phyloP scores from a whole-genome alignment of 1,140 invertebrate genomes.

The Sinella curviseta region DNA sequence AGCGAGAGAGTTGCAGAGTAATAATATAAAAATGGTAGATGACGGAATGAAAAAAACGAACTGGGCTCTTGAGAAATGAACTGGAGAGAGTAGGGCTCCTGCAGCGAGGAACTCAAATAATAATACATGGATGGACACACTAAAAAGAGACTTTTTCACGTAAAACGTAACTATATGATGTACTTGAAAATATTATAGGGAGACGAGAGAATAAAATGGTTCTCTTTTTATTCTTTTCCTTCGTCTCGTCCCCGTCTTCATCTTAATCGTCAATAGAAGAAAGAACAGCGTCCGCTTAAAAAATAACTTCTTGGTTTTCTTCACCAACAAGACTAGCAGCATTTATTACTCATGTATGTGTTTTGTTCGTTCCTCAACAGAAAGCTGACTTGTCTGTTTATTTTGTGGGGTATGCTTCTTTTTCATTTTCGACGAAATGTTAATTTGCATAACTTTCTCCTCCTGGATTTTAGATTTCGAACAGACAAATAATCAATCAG shows the following conservation, averaged over 20 bases:
- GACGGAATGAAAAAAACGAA: conserved; percentile 36
- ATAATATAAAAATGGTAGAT: conserved; percentile 40
- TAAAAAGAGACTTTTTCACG: neutral
- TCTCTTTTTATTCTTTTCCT: neutral
- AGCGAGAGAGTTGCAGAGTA: conserved; percentile 31
- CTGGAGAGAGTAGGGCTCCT: conserved; percentile 22
- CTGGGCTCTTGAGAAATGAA: conserved; percentile 42
- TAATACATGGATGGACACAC: conserved; percentile 11
- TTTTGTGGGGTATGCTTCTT: too few species aligned
- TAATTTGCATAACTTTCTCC: too few species aligned
- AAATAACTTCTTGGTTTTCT: too few species aligned
- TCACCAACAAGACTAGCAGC: too few species aligned
- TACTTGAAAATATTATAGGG: neutral
- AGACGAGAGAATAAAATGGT: neutral
- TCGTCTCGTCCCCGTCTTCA: neutral
- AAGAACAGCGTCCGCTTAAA: too few species aligned
- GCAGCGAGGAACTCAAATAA: conserved; percentile 11
- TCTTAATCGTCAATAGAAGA: neutral
- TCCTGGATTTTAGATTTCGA: too few species aligned
- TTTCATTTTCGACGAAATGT: too few species aligned
- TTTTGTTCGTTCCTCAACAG: too few species aligned
- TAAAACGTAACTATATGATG: neutral
- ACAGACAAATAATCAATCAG: too few species aligned
- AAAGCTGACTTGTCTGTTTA: too few species aligned
- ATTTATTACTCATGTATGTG: too few species aligned